Conservation (phyloP, 2,888 invertebrate species). For the Charanyca ferruginea region DNA sequence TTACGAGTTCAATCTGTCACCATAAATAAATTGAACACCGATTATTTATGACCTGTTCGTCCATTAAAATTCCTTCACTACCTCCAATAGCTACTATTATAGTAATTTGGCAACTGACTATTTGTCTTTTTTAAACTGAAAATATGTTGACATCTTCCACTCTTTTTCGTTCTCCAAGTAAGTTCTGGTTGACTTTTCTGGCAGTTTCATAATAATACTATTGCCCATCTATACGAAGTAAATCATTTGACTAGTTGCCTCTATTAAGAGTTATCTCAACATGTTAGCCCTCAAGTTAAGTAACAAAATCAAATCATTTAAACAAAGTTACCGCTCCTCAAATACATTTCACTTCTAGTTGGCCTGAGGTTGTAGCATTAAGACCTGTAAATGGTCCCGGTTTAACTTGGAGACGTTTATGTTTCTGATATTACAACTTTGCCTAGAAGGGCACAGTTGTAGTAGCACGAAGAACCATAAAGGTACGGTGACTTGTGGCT, state of each 20-base stretch:
- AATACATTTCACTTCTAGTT: conserved; percentile 33
- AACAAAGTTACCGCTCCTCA: conserved; percentile 10
- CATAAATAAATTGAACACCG: conserved; percentile 29
- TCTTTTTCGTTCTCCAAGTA: not conserved
- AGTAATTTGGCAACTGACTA: not conserved
- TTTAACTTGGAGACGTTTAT: conserved; percentile 16
- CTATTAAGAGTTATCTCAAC: not conserved
- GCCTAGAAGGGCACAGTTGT: conserved; percentile 1
- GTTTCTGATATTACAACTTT: conserved; percentile 26
- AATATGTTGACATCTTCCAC: not conserved
- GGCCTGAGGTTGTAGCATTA: conserved; percentile 10
- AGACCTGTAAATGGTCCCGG: conserved; percentile 48
- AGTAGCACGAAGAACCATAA: not conserved
- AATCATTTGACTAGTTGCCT: not conserved
- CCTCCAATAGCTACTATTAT: not conserved
- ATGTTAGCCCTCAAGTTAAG: not conserved
- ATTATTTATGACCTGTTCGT: conserved; percentile 20
- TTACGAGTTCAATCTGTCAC: conserved; percentile 40
- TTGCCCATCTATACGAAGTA: no score
- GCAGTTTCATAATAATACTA: not conserved
- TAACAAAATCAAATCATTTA: conserved; percentile 27
- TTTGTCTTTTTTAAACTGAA: not conserved
- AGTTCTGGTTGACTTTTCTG: not conserved
- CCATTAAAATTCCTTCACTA: not conserved
- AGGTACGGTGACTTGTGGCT: not conserved